These are phyloP conservation scores for Tapirus indicus DNA, from an alignment of 2,797 vertebrate species.

Conservation along the genomic window DNA sequence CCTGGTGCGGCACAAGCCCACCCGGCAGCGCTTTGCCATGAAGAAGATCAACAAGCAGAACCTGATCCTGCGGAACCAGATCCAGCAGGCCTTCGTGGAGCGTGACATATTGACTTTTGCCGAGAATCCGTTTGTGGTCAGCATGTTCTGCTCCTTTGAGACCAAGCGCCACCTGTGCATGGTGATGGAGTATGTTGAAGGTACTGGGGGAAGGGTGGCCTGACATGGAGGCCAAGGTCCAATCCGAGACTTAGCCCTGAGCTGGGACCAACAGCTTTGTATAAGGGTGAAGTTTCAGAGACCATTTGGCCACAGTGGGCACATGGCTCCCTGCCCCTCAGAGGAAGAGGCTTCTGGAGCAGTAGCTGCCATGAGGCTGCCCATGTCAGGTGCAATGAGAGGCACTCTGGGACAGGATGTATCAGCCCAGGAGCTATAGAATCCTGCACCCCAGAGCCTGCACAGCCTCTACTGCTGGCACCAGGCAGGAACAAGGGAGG, in stretches of 20 bases:
- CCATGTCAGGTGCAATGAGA: neutral
- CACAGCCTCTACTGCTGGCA: neutral
- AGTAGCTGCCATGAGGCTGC: neutral
- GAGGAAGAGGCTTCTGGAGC: neutral
- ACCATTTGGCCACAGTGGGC: neutral
- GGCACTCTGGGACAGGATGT: neutral
- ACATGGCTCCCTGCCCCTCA: neutral
- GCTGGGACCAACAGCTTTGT: neutral
- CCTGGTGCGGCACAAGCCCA: conserved; percentile 96
- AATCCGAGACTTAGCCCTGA: neutral
- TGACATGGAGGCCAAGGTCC: neutral
- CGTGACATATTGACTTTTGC: conserved; percentile 98
- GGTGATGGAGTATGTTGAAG: conserved; percentile 99
- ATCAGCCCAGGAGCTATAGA: neutral
- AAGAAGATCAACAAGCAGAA: conserved; percentile 99
- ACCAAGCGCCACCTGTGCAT: conserved; percentile 97
- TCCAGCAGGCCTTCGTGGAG: conserved; percentile 99
- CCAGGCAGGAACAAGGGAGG: neutral
- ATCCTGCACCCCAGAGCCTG: neutral
- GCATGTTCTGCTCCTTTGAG: conserved; percentile 99
- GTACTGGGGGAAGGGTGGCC: conserved; percentile 85
- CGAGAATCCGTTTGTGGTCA: conserved; percentile 98
- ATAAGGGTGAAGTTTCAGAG: neutral
- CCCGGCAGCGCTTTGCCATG: conserved; percentile 98
- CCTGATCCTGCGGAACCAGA: conserved; percentile 97